Base-by-base conservation (phyloP, 2,113 vertebrate species). In the Camelus bactrianus region DNA sequence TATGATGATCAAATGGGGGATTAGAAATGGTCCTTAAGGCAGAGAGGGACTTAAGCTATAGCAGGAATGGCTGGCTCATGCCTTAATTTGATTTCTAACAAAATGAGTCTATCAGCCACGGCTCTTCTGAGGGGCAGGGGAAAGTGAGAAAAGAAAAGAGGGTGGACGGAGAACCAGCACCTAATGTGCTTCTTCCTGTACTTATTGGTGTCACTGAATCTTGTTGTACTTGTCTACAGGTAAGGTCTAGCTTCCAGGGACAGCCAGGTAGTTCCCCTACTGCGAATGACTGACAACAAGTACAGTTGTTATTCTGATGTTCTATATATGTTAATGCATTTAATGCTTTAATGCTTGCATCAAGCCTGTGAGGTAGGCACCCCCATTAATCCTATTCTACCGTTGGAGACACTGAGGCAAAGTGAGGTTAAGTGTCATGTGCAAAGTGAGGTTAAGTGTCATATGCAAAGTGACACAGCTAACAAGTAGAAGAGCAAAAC, bases 11-110 rank as follows among this genome's bases (percentile, higher is more conserved):
- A 52, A 54, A 76, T 3, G 42, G 64, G 60, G 84, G 73, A 89
- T 92, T 69, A 90, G 87, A 70, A 58, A 75, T 14, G 5, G 35
- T 62, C 32, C 22, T 48, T 65, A 56, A 90, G 54, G 3, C 26
- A 88, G 38, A 60, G 65, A 89, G 73, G 26, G 80, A 69, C 67
- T 86, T 73, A 76, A 54, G 58, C 1, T 28, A 1, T 69, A 58
- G 67, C 56, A 38, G 13, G 28, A 92, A 17, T 8, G 3, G 11
- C 50, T 65, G 58, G 20, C 50, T 65, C 2, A 1, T 32, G 38
- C 28, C 38, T 93, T 96, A 28, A 69, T 93, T 56, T 91, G 56
- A 80, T 76, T 91, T 69, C 28, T 58, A 75, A 79, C 17, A 82
- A 67, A 76, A 48, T 1, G 2, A 58, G 2, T 52, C 83, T 60